These are phyloP conservation scores for Netelia melanura DNA, from an alignment of 2,888 invertebrate genomes.

Conservation along the genomic window DNA sequence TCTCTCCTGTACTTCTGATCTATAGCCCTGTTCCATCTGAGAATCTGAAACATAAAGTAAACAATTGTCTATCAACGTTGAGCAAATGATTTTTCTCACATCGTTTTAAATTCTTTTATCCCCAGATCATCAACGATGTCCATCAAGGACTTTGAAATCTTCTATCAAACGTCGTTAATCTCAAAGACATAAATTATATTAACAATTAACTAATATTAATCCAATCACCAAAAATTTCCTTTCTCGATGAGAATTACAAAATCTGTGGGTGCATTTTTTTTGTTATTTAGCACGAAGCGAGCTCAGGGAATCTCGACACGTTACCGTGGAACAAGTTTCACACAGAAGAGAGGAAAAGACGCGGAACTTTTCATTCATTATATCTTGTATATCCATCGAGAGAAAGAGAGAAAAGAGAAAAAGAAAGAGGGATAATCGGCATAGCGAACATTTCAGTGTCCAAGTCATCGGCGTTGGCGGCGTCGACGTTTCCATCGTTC, in stretches of 20 bases:
- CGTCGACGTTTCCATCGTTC: slow-evolving; percentile 49
- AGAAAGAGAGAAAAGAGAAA: neutral
- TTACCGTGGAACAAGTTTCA: slow-evolving; percentile 3
- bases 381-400: slow-evolving; percentile 80
- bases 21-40: slow-evolving; percentile 87
- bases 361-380: slow-evolving; percentile 80
- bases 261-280: too few relatives aligned
- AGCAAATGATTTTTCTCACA: slow-evolving; percentile 18
- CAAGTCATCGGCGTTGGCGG: slow-evolving; percentile 69
- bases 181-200: too few relatives aligned
- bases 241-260: too few relatives aligned
- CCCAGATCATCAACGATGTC: slow-evolving; percentile 18
- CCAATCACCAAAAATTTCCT: too few relatives aligned
- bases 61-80: slow-evolving; percentile 11
- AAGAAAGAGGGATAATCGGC: slow-evolving; percentile 75
- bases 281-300: too few relatives aligned
- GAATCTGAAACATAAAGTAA: slow-evolving; percentile 85
- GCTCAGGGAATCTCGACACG: too few relatives aligned
- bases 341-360: slow-evolving; percentile 62
- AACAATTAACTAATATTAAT: too few relatives aligned
- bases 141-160: neutral
- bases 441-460: slow-evolving; percentile 77
- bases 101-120: slow-evolving; percentile 5
- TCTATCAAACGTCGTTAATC: too few relatives aligned
- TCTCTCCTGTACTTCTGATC: slow-evolving; percentile 91